Conservation (phyloP, 2,888 invertebrate species). For the Cryptus viduatorius region DNA sequence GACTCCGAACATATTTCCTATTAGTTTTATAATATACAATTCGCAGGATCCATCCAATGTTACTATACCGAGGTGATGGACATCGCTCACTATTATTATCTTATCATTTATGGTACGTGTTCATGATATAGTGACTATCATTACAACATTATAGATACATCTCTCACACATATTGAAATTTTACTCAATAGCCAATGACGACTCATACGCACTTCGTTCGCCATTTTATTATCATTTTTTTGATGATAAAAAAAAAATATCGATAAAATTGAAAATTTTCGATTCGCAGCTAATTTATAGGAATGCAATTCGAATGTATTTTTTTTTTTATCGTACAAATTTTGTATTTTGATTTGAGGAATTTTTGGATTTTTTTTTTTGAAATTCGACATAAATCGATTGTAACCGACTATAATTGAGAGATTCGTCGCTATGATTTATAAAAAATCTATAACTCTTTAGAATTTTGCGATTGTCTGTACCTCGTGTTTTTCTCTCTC, state of each 20-base stretch:
- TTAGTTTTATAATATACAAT: slow-evolving; percentile 22
- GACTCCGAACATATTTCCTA: slow-evolving; percentile 36
- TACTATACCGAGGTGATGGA: neutral
- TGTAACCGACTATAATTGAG: no score
- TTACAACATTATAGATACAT: neutral
- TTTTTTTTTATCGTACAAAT: no score
- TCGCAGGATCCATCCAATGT: neutral
- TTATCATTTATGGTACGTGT: slow-evolving; percentile 23
- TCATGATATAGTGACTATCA: neutral
- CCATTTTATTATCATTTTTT: neutral
- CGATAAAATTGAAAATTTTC: no score
- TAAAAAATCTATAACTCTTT: no score
- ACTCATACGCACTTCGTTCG: neutral
- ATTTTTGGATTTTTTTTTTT: no score
- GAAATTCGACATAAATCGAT: no score
- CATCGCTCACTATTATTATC: slow-evolving; percentile 8
- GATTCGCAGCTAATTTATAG: no score
- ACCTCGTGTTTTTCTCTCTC: slow-evolving; percentile 11
- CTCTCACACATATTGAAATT: neutral
- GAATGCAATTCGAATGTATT: no score
- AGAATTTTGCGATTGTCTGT: neutral
- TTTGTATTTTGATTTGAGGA: no score
- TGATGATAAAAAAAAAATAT: neutral
- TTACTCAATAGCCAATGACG: neutral
- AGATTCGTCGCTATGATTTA: no score